Percentiles rank a stretch among this genome's conserved stretches.
Conservation (phyloP, 1,140 invertebrate genomes). For the Bacillus rossius region DNA sequence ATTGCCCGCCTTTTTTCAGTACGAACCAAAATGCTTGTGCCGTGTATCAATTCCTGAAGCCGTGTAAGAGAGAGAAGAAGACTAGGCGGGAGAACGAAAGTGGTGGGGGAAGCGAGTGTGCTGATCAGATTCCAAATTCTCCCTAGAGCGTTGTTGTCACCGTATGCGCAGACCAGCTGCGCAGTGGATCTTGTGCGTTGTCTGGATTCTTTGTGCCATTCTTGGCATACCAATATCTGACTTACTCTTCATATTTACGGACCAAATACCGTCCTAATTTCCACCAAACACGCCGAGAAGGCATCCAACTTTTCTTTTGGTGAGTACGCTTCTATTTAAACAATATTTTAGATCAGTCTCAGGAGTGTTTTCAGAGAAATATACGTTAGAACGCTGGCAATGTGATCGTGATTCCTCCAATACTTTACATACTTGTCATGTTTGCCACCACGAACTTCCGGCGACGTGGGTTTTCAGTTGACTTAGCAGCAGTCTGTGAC, state of each 20-base stretch:
- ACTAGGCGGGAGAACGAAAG: constrained; percentile 18
- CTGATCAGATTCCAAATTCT: constrained; percentile 35
- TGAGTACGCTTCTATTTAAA: constrained; percentile 47
- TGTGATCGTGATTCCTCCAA: constrained; percentile 68
- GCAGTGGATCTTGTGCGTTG: constrained; percentile 77
- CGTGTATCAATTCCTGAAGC: not conserved
- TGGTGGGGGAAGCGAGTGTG: constrained; percentile 18
- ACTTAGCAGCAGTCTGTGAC: constrained; percentile 10
- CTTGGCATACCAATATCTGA: constrained; percentile 87
- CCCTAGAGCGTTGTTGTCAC: constrained; percentile 58
- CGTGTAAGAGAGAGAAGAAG: constrained; percentile 3
- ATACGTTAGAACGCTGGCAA: constrained; percentile 60
- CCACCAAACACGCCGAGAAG: constrained; percentile 48
- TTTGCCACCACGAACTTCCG: constrained; percentile 54
- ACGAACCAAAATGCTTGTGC: too few relatives aligned
- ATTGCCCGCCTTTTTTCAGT: too few relatives aligned
- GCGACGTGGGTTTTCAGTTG: constrained; percentile 30
- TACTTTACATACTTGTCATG: constrained; percentile 75
- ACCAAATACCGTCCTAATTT: constrained; percentile 59
- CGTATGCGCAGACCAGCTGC: constrained; percentile 73
- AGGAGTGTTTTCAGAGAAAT: constrained; percentile 39
- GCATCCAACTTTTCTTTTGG: constrained; percentile 55
- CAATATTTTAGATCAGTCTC: constrained; percentile 22
- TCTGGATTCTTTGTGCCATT: constrained; percentile 93
- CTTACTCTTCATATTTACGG: constrained; percentile 71